phyloP scores from a whole-genome alignment of 2,888 invertebrate genomes.

The Nomada ruficornis region DNA sequence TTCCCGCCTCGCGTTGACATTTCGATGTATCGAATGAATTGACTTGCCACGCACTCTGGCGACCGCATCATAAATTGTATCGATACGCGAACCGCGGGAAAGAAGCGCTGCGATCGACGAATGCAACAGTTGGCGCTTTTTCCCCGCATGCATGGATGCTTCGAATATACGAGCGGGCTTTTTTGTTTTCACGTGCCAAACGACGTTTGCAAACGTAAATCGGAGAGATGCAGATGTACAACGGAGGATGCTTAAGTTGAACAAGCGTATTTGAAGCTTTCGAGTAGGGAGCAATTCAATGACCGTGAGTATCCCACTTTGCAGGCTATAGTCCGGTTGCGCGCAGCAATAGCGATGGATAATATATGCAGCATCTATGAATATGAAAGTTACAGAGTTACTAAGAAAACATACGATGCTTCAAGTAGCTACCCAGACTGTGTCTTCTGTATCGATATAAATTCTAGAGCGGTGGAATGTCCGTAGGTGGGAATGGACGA shows the following conservation, averaged over 20 bases:
- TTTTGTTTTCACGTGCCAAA: not conserved
- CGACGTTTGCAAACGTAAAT: not conserved
- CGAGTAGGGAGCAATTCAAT: not conserved
- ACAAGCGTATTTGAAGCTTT: not conserved
- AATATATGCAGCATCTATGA: slow-evolving; percentile 81
- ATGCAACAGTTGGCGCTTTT: slow-evolving; percentile 31
- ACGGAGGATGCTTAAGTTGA: not conserved
- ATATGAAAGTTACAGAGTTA: slow-evolving; percentile 80
- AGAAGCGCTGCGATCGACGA: slow-evolving; percentile 39
- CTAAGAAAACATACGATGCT: slow-evolving; percentile 78
- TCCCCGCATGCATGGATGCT: not conserved
- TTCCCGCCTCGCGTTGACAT: slow-evolving; percentile 29
- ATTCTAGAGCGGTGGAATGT: not conserved
- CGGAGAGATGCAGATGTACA: too few species aligned
- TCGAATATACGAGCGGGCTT: not conserved
- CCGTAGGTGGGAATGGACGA: not conserved
- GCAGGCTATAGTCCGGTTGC: slow-evolving; percentile 6
- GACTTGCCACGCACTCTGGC: slow-evolving; percentile 63
- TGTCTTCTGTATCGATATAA: not conserved
- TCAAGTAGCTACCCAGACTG: slow-evolving; percentile 35
- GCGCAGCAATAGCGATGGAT: slow-evolving; percentile 53
- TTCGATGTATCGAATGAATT: slow-evolving; percentile 78
- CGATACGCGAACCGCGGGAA: slow-evolving; percentile 49
- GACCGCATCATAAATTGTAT: slow-evolving; percentile 63
- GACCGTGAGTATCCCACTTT: not conserved